phyloP scores from a whole-genome alignment of 2,113 vertebrate genomes.

The Gopherus evgoodei region DNA sequence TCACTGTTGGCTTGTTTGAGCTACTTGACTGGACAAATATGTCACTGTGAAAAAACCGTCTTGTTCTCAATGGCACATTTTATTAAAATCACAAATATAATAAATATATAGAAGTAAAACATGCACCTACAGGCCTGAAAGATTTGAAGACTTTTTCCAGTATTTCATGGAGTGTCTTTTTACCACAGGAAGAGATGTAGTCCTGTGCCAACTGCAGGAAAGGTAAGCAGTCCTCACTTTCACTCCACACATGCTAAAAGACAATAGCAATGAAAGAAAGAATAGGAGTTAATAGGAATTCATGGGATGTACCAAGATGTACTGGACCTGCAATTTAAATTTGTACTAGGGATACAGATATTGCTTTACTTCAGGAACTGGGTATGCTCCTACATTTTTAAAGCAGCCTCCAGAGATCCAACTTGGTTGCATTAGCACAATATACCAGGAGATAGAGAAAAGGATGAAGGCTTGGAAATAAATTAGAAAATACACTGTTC shows the following conservation, averaged over 20 bases:
- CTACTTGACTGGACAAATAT: conserved; percentile 18
- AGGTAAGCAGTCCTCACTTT: conserved; percentile 98
- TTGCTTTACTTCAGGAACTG: not conserved
- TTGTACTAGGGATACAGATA: rapidly evolving
- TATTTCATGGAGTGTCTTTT: conserved; percentile 97
- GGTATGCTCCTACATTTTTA: rapidly evolving
- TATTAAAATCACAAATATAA: not conserved
- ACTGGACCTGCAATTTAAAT: not conserved
- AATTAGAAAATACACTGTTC: not conserved
- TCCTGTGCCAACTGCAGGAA: conserved; percentile 97
- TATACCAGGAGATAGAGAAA: not conserved
- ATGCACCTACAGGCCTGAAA: conserved; percentile 93
- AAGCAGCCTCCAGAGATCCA: not conserved
- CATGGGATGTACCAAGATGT: not conserved
- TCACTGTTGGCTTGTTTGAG: not conserved
- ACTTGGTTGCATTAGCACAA: not conserved
- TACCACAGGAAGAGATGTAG: conserved; percentile 98
- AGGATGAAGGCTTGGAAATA: not conserved
- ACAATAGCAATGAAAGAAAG: conserved; percentile 53
- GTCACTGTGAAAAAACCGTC: not conserved
- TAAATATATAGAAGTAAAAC: not conserved
- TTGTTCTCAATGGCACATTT: not conserved
- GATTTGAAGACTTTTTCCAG: conserved; percentile 99
- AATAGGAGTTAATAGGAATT: conserved; percentile 32
- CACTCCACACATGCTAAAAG: conserved; percentile 96